Evolutionary conservation across 2,888 invertebrate species (phyloP).

Genomic region (Eristalinus sepulchralis): DNA sequence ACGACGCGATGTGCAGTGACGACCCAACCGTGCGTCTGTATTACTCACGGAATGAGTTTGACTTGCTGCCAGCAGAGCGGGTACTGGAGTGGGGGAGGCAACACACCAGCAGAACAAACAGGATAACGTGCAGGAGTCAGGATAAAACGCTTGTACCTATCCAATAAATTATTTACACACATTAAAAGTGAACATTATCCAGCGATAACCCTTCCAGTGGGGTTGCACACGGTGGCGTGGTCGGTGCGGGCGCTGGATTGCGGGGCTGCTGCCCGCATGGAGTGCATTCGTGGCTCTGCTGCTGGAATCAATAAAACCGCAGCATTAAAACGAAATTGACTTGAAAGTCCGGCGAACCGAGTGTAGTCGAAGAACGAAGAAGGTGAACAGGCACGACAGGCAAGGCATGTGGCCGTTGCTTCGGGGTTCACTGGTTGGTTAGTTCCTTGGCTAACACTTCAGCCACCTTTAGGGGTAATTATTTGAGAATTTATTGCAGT

Average conservation of each 20-base stretch:
- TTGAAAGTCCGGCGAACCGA: conserved; percentile 10
- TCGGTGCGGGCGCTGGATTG: neutral
- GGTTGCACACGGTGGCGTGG: neutral
- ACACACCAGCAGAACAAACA: conserved; percentile 15
- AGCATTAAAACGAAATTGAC: conserved; percentile 60
- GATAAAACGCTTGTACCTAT: conserved; percentile 53
- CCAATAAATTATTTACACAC: conserved; percentile 70
- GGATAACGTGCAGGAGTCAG: conserved; percentile 55
- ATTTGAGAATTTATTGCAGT: conserved; percentile 64
- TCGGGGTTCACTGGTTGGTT: conserved; percentile 9
- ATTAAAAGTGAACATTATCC: conserved; percentile 63
- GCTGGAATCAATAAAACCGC: conserved; percentile 57
- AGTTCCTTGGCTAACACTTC: conserved; percentile 39
- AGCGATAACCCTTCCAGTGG: conserved; percentile 34
- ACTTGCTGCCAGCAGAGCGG: neutral
- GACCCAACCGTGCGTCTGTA: conserved; percentile 5
- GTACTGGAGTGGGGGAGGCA: neutral
- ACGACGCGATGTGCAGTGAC: conserved; percentile 23
- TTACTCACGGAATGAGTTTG: conserved; percentile 19
- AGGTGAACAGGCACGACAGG: conserved; percentile 2
- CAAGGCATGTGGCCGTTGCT: conserved; percentile 12
- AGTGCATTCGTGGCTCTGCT: neutral
- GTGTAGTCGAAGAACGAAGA: neutral
- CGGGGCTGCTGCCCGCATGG: neutral
- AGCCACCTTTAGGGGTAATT: conserved; percentile 52